Percentiles rank a stretch among this genome's conserved stretches.
Evolutionary conservation across 2,888 invertebrate genomes (phyloP).

Genomic region (Lasioglossum calceatum): DNA sequence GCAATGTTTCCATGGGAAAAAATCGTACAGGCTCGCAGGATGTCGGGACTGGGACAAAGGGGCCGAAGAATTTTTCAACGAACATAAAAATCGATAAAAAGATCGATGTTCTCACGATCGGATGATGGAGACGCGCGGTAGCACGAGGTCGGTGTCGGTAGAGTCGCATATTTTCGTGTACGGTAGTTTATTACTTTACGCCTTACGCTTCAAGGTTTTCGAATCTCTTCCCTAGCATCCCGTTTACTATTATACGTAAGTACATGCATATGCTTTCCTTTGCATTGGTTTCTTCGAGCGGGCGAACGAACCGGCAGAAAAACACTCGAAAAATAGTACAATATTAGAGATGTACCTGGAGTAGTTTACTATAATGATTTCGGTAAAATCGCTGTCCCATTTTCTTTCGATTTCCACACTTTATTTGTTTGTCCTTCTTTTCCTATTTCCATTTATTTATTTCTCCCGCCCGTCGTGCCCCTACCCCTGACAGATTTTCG

Average conservation of each 20-base stretch:
- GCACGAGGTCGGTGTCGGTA: background rate
- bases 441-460: background rate
- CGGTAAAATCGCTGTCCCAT: background rate
- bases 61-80: constrained; percentile 1
- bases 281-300: background rate
- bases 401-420: background rate
- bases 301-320: background rate
- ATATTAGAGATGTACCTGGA: background rate
- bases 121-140: background rate
- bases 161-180: background rate
- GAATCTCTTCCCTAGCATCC: background rate
- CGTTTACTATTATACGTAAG: background rate
- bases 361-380: background rate
- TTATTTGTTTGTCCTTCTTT: background rate
- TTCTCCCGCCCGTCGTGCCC: background rate
- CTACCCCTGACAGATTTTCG: background rate
- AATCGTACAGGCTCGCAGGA: background rate
- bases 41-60: constrained; percentile 9
- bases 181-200: background rate
- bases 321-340: background rate
- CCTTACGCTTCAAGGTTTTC: background rate
- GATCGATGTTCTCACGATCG: background rate
- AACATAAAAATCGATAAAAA: background rate
- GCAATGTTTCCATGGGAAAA: background rate
- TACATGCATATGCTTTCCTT: background rate